These are phyloP conservation scores for Chrysodeixis includens DNA, from an alignment of 2,888 invertebrate genomes.

Conservation along the genomic window DNA sequence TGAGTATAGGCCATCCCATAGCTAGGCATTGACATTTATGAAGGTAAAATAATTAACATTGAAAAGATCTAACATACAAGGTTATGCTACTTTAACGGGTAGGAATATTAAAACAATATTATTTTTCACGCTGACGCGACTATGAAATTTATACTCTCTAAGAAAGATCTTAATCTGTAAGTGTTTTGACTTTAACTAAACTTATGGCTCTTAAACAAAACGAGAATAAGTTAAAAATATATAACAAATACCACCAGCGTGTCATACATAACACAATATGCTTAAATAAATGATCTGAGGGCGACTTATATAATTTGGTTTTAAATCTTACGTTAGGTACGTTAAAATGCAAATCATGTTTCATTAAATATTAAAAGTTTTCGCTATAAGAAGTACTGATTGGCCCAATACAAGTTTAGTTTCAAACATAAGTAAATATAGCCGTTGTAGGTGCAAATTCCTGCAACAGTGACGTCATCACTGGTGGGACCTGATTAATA, in stretches of 20 bases:
- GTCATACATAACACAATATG: not conserved
- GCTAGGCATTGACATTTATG: too few species aligned
- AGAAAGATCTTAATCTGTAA: too few species aligned
- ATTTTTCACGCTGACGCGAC: too few species aligned
- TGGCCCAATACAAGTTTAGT: slow-evolving; percentile 8
- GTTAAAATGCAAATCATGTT: not conserved
- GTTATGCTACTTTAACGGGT: not conserved
- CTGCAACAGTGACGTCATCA: slow-evolving; percentile 65
- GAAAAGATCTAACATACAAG: not conserved
- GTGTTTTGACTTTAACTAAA: too few species aligned
- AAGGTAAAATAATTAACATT: too few species aligned
- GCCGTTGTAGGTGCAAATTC: slow-evolving; percentile 44
- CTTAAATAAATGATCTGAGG: not conserved
- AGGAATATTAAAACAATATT: too few species aligned
- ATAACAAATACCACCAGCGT: not conserved
- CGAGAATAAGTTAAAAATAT: too few species aligned
- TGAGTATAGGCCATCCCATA: too few species aligned
- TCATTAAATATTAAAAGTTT: not conserved
- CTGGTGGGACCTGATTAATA: slow-evolving; percentile 68
- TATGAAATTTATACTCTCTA: too few species aligned
- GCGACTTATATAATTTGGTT: not conserved
- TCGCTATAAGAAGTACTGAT: not conserved
- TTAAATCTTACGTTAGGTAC: not conserved
- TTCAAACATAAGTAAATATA: slow-evolving; percentile 25
- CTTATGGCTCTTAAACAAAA: too few species aligned